Percentiles rank a stretch among this genome's conserved stretches.
These are phyloP conservation scores for Neogobius melanostomus DNA, from an alignment of 2,113 vertebrate species.

Conservation along the genomic window DNA sequence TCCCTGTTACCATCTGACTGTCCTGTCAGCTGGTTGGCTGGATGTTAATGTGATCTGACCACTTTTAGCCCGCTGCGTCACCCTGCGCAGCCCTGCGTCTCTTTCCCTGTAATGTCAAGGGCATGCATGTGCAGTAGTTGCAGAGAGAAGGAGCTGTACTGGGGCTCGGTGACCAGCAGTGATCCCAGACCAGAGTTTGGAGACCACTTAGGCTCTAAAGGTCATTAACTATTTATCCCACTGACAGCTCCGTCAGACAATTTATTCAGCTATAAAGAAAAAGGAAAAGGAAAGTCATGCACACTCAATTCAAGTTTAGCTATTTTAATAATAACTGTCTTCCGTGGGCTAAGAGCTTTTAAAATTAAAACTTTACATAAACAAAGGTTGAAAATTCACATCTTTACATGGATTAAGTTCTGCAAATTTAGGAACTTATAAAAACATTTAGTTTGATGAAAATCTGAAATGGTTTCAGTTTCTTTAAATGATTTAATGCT, in stretches of 20 bases:
- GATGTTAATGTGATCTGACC: conserved; percentile 68
- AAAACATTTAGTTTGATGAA: too few relatives aligned
- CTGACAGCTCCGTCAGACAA: conserved; percentile 12
- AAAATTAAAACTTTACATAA: too few relatives aligned
- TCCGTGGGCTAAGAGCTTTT: too few relatives aligned
- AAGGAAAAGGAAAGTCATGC: conserved; percentile 6
- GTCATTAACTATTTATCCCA: conserved; percentile 52
- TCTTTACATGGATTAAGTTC: too few relatives aligned
- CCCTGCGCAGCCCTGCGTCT: conserved; percentile 41
- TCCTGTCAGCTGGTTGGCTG: conserved; percentile 50
- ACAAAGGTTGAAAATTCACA: too few relatives aligned
- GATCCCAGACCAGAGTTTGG: conserved; percentile 10
- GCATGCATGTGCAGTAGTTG: conserved; percentile 54
- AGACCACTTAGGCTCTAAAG: conserved; percentile 34
- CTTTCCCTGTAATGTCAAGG: conserved; percentile 61
- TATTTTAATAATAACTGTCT: too few relatives aligned
- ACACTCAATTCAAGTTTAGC: neutral
- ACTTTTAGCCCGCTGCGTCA: conserved; percentile 30
- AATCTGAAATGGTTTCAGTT: too few relatives aligned
- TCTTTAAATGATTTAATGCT: neutral
- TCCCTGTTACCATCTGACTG: conserved; percentile 50
- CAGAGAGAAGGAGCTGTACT: conserved; percentile 37
- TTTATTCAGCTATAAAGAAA: conserved; percentile 24
- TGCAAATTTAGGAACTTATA: too few relatives aligned
- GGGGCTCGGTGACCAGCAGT: conserved; percentile 29